Percentiles rank a stretch among this genome's conserved stretches.
phyloP scores from a whole-genome alignment of 2,113 vertebrate species.

The Poeciliopsis occidentalis region DNA sequence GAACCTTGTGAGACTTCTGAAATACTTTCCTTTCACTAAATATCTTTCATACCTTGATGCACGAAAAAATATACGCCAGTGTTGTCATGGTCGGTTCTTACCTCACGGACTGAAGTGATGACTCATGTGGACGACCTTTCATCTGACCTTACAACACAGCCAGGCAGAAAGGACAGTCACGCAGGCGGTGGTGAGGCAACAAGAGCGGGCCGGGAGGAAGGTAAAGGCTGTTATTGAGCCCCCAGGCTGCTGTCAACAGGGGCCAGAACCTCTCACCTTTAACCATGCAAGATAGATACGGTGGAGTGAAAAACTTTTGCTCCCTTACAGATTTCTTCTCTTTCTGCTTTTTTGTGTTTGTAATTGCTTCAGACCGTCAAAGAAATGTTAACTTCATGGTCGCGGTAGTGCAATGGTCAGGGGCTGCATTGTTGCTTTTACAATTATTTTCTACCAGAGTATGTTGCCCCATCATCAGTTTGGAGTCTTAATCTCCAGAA shows the following conservation, averaged over 20 bases:
- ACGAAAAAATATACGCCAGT: neutral
- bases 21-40: neutral
- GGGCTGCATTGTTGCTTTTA: no score
- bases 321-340: no score
- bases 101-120: neutral
- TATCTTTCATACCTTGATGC: neutral
- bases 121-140: neutral
- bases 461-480: neutral
- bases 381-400: no score
- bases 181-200: conserved; percentile 83
- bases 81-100: neutral
- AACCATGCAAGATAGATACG: neutral
- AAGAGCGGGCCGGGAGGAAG: conserved; percentile 80
- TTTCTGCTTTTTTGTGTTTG: no score
- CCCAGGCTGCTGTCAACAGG: conserved; percentile 84
- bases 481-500: neutral
- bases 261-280: neutral
- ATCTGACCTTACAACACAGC: conserved; percentile 91
- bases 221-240: conserved; percentile 83
- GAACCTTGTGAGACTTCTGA: neutral
- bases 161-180: conserved; percentile 87
- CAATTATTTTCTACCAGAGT: neutral
- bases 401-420: neutral
- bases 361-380: no score
- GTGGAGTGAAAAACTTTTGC: no score